Evolutionary conservation across 2,797 vertebrate genomes (phyloP).

Genomic region (Tympanoctomys barrerae): DNA sequence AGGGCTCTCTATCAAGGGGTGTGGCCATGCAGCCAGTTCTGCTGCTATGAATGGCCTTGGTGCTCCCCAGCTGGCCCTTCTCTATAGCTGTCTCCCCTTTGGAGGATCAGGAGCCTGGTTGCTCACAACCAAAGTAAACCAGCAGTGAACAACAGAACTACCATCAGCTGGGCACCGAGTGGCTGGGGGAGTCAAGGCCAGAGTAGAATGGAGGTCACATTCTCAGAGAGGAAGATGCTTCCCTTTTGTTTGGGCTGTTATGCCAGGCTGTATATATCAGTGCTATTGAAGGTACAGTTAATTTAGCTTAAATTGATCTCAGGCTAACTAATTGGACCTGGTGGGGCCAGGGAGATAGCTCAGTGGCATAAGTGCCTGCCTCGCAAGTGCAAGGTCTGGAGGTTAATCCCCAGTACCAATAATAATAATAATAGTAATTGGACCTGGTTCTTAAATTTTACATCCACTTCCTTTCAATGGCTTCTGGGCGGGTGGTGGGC

Average conservation of each 20-base stretch:
- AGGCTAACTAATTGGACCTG: no score
- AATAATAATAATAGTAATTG: no score
- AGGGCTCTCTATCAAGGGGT: neutral
- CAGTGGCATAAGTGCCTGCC: no score
- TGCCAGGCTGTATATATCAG: neutral
- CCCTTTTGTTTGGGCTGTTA: neutral
- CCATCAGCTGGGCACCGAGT: neutral
- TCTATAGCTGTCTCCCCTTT: neutral
- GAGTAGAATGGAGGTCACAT: rapidly evolving
- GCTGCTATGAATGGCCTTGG: neutral
- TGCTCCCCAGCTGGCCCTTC: neutral
- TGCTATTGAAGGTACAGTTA: neutral
- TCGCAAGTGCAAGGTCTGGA: no score
- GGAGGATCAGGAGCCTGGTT: neutral
- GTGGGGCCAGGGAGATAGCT: no score
- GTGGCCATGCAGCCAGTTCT: neutral
- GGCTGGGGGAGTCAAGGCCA: neutral
- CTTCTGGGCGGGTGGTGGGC: rapidly evolving
- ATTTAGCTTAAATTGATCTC: neutral
- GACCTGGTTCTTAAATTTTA: neutral
- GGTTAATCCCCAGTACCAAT: no score
- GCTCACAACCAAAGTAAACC: neutral
- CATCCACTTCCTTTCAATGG: rapidly evolving
- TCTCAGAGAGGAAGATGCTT: neutral
- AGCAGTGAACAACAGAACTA: neutral